Conservation (phyloP, 37 sponge, comb jelly and placozoan genomes). For the Halisarca cf. caerulea region DNA sequence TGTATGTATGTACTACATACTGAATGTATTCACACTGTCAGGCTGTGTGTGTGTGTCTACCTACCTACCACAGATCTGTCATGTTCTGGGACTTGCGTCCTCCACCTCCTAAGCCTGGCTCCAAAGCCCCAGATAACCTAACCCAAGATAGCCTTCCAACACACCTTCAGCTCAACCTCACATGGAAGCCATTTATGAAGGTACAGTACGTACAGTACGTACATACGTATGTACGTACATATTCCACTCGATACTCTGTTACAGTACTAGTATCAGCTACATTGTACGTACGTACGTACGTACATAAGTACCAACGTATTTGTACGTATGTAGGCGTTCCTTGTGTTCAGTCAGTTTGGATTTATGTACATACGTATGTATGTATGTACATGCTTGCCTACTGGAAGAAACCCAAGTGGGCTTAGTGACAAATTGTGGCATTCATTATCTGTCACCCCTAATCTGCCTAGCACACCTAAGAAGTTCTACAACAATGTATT, state of each 20-base stretch:
- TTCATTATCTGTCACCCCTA: no score
- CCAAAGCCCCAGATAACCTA: conserved; percentile 11
- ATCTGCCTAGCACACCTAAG: no score
- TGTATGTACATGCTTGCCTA: background rate
- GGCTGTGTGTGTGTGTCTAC: no score
- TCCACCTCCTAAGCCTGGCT: conserved; percentile 43
- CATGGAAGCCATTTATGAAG: conserved; percentile 87
- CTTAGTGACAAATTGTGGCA: background rate
- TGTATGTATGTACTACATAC: no score
- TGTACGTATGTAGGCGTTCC: background rate
- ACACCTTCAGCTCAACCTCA: conserved; percentile 66
- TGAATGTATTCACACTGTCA: no score
- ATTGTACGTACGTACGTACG: conserved; percentile 1
- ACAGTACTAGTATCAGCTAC: background rate
- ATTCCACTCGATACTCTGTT: no score
- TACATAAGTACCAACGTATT: background rate
- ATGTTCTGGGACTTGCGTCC: conserved; percentile 94
- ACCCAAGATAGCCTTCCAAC: conserved; percentile 8
- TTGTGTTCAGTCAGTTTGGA: no score
- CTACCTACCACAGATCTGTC: conserved; percentile 65
- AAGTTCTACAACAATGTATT: no score
- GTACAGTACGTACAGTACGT: conserved; percentile 35
- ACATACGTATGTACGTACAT: background rate
- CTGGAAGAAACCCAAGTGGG: background rate
- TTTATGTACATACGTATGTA: background rate